Conservation (phyloP, 2,113 vertebrate genomes). For the Antidorcas marsupialis region DNA sequence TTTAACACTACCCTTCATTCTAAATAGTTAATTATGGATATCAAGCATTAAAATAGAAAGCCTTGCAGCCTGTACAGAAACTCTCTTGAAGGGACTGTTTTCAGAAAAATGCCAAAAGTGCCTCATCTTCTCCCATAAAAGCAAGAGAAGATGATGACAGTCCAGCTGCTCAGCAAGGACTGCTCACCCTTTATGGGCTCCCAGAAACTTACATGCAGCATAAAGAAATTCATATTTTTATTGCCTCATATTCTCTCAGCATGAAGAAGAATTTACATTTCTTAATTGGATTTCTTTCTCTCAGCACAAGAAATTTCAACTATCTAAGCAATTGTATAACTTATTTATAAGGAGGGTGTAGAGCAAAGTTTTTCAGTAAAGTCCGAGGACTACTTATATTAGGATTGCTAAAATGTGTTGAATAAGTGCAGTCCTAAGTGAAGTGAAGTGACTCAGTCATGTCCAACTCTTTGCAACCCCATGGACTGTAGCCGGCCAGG, state of each 20-base stretch:
- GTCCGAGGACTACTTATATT: neutral
- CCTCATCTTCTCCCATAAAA: slow-evolving; percentile 59
- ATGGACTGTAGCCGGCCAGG: neutral
- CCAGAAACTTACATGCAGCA: slow-evolving; percentile 47
- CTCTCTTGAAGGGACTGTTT: slow-evolving; percentile 38
- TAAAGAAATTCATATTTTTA: slow-evolving; percentile 68
- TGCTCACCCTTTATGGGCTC: slow-evolving; percentile 59
- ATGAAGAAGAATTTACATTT: slow-evolving; percentile 70
- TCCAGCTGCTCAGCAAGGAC: slow-evolving; percentile 55
- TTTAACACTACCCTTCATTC: slow-evolving; percentile 26
- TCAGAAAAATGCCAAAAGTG: slow-evolving; percentile 15
- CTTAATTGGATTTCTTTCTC: slow-evolving; percentile 71
- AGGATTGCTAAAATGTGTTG: neutral
- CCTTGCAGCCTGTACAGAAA: neutral
- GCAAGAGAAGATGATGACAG: slow-evolving; percentile 26
- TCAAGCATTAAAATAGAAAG: slow-evolving; percentile 33
- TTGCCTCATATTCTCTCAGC: slow-evolving; percentile 64
- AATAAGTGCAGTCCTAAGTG: neutral
- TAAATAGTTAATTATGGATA: slow-evolving; percentile 56
- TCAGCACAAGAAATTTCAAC: slow-evolving; percentile 45
- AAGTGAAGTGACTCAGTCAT: neutral
- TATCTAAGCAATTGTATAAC: slow-evolving; percentile 29
- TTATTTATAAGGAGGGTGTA: slow-evolving; percentile 47
- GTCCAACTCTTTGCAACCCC: neutral
- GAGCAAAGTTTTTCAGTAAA: slow-evolving; percentile 36